Evolutionary conservation across 2,113 vertebrate genomes (phyloP), one percentile per base, ranked within the genome.

Genomic region (Bolborhynchus lineola): DNA sequence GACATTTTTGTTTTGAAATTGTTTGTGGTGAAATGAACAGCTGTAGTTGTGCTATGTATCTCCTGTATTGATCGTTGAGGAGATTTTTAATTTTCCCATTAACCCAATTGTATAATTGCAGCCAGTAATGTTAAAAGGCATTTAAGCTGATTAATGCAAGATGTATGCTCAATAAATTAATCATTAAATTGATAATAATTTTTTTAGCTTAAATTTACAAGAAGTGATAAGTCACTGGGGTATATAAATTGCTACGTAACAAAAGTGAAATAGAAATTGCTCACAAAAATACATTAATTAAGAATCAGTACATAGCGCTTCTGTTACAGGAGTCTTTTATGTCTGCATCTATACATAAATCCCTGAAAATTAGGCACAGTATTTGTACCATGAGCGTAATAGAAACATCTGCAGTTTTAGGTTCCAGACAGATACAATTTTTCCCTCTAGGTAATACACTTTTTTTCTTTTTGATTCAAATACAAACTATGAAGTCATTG

Each of bases 181-280:
- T 76, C 16, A 41, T 37, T 68, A 60, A 33, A 37, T 21, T 82
- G 60, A 62, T 74, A 80, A 67, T 77, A 65, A 13, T 57, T n/a
- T 57, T 68, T 78, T 63, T 77, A 59, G 26, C 86, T 96, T 92
- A 78, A 70, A 71, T 92, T 86, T 92, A 86, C 37, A 90, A 63
- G 26, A 59, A 88, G 49, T 49, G 67, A 5, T 87, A 93, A 86
- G 28, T 91, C 50, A 78, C 13, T 57, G 26, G 53, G 25, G 13
- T 59, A 24, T 86, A 75, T 84, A 75, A 86, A 84, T 82, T 49
- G 23, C 33, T 69, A 28, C 6, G 6, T 53, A 93, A 57, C 33
- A 55, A 31, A 86, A 86, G 29, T 64, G 50, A 88, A 86, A 86
- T 70, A 68, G 21, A 93, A 88, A 64, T 86, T 1, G 44, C 19